These are phyloP conservation scores for Malthinus seriepunctatus DNA, from an alignment of 2,888 invertebrate genomes.

Conservation along the genomic window DNA sequence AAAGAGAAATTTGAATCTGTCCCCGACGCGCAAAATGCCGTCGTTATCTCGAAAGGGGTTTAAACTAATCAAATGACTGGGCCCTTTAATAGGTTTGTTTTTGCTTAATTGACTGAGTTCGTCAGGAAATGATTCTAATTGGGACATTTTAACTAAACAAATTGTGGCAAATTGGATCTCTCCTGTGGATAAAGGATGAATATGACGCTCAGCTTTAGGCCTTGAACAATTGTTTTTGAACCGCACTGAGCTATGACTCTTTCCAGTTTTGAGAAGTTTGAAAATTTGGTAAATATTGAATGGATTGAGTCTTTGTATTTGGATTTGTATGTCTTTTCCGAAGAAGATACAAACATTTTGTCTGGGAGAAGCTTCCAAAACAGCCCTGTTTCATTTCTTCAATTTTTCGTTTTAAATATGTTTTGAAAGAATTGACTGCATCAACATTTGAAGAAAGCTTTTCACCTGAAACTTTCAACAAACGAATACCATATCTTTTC, in stretches of 20 bases:
- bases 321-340: too few species aligned
- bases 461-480: too few species aligned
- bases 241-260: not conserved
- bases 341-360: too few species aligned
- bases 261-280: not conserved
- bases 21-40: not conserved
- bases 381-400: too few species aligned
- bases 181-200: not conserved
- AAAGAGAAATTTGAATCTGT: too few species aligned
- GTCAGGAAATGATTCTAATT: not conserved
- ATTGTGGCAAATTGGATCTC: not conserved
- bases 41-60: not conserved
- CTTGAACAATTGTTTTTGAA: not conserved
- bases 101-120: not conserved
- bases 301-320: not conserved
- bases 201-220: not conserved
- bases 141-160: not conserved
- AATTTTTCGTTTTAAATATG: too few species aligned
- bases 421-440: too few species aligned
- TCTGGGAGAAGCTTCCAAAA: too few species aligned
- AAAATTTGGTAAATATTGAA: not conserved
- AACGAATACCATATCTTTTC: too few species aligned
- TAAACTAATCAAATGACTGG: not conserved
- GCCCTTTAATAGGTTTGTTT: not conserved
- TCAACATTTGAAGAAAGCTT: too few species aligned